Percentiles rank a stretch among this genome's conserved stretches.
Evolutionary conservation across 2,797 vertebrate genomes (phyloP).

Genomic region (Tamandua tetradactyla): DNA sequence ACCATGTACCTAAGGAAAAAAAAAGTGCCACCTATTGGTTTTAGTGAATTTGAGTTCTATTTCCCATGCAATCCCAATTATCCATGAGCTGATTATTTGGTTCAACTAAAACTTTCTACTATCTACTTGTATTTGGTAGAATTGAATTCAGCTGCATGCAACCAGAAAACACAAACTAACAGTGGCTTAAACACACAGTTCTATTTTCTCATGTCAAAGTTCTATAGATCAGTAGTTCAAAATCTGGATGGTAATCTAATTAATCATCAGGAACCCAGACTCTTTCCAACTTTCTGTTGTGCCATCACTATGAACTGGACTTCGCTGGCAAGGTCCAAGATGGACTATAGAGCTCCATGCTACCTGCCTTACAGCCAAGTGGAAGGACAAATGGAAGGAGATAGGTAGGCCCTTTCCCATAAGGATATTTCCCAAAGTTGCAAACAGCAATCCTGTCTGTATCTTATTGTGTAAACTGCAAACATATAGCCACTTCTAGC

Average conservation of each 20-base stretch:
- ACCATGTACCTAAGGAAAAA: too few relatives aligned
- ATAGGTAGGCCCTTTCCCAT: not conserved
- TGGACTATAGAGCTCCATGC: not conserved
- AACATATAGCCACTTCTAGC: not conserved
- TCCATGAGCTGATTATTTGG: not conserved
- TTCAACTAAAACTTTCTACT: not conserved
- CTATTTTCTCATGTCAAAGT: not conserved
- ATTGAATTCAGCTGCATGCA: not conserved
- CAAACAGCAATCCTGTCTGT: not conserved
- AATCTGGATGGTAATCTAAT: not conserved
- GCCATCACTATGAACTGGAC: not conserved
- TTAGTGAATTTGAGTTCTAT: not conserved
- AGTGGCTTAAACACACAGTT: not conserved
- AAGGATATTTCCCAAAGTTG: not conserved
- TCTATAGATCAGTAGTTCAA: not conserved
- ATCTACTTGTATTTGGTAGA: not conserved
- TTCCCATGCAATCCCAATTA: not conserved
- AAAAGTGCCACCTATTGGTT: not conserved
- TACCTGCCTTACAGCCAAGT: not conserved
- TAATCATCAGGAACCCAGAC: not conserved
- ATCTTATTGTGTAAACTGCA: not conserved
- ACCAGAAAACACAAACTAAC: conserved; percentile 39
- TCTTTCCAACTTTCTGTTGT: not conserved
- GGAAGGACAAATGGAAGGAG: not conserved
- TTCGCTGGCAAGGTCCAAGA: not conserved